Evolutionary conservation across 2,797 vertebrate genomes (phyloP).

Genomic region (Columba guinea): DNA sequence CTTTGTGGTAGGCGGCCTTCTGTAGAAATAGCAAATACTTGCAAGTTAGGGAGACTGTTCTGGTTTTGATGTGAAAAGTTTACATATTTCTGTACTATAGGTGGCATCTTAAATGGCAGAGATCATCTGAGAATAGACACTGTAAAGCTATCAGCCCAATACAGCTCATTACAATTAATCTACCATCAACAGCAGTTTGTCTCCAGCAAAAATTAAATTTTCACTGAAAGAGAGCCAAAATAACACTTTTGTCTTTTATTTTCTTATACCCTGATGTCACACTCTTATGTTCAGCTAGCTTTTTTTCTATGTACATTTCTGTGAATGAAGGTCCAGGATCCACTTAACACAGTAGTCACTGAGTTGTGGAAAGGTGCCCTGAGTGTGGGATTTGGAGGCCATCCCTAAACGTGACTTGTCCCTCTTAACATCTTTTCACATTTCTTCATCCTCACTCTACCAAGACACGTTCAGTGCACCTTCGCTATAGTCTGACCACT

Average conservation of each 20-base stretch:
- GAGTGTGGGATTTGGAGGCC: background rate
- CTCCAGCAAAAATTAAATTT: background rate
- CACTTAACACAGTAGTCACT: background rate
- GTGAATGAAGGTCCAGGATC: background rate
- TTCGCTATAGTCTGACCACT: background rate
- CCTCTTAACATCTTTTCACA: background rate
- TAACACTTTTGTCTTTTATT: background rate
- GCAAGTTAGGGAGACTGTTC: background rate
- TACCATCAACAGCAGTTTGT: background rate
- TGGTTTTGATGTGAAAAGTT: background rate
- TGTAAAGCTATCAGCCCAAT: background rate
- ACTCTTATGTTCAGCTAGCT: background rate
- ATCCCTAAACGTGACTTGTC: background rate
- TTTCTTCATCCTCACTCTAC: background rate
- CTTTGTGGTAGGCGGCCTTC: background rate
- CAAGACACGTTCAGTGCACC: background rate
- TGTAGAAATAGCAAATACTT: background rate
- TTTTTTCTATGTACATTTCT: background rate
- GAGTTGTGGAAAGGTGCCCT: background rate
- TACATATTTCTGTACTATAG: accelerated
- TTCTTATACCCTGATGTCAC: background rate
- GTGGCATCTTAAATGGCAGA: background rate
- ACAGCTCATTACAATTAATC: background rate
- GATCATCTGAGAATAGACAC: background rate
- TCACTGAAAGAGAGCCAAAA: background rate